phyloP scores from a whole-genome alignment of 2,888 invertebrate species.

The Clostera curtula region DNA sequence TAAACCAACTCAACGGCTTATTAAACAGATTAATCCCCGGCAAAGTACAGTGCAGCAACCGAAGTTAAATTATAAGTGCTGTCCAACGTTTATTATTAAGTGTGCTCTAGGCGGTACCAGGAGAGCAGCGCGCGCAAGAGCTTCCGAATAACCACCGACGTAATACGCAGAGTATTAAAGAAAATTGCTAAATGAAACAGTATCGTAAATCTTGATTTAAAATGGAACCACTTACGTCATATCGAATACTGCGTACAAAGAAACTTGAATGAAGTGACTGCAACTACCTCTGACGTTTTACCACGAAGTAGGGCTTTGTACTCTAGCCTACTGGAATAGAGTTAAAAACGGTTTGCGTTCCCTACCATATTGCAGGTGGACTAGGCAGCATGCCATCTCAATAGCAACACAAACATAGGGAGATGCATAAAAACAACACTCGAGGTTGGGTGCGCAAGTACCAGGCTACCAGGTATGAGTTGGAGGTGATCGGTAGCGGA shows the following conservation, averaged over 20 bases:
- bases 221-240: constrained; percentile 38
- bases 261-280: constrained; percentile 57
- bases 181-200: constrained; percentile 21
- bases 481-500: constrained; percentile 53
- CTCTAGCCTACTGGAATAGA: constrained; percentile 13
- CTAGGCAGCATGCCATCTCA: constrained; percentile 43
- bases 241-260: constrained; percentile 51
- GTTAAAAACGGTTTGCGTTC: constrained; percentile 14
- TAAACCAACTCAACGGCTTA: constrained; percentile 19
- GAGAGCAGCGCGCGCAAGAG: constrained; percentile 28
- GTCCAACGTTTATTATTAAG: constrained; percentile 29
- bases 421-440: constrained; percentile 60
- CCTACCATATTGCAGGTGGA: constrained; percentile 25
- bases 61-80: constrained; percentile 29
- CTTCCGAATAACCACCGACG: constrained; percentile 30
- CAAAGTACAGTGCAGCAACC: constrained; percentile 21
- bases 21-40: constrained; percentile 21
- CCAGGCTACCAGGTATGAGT: constrained; percentile 53
- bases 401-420: constrained; percentile 58
- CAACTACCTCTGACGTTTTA: constrained; percentile 42
- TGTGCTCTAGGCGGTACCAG: constrained; percentile 37
- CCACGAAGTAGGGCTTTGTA: constrained; percentile 15
- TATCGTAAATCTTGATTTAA: constrained; percentile 26
- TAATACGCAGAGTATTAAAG: constrained; percentile 19
- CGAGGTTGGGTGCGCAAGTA: constrained; percentile 40